Percentiles rank a stretch among this genome's conserved stretches.
These are phyloP conservation scores for Peromyscus nudipes DNA, from an alignment of 2,797 vertebrate species.

Conservation along the genomic window DNA sequence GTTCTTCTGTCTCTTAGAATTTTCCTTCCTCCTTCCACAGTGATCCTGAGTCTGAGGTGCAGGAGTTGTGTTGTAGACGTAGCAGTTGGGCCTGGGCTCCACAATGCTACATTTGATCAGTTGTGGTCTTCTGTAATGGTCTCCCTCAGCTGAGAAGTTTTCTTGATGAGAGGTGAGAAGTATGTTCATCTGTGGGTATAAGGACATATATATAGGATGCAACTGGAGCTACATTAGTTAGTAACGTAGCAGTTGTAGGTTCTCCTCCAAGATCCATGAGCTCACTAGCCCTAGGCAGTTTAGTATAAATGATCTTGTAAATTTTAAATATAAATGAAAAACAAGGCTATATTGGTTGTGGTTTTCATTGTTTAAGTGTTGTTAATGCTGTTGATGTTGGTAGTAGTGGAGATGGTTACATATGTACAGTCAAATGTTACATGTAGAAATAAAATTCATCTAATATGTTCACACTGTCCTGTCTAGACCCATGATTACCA, in stretches of 20 bases:
- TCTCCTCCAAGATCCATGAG: background rate
- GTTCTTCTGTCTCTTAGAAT: background rate
- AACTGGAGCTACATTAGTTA: too few species aligned
- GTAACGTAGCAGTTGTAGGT: background rate
- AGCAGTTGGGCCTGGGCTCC: background rate
- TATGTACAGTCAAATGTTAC: background rate
- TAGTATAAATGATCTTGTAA: background rate
- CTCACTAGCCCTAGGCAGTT: background rate
- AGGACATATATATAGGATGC: background rate
- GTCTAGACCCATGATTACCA: background rate
- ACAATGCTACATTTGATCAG: background rate
- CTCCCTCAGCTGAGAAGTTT: background rate
- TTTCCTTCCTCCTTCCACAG: background rate
- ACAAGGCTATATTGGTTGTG: background rate
- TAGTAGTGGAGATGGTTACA: too few species aligned
- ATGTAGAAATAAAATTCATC: background rate
- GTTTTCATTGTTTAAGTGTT: background rate
- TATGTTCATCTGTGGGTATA: background rate
- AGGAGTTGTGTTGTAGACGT: background rate
- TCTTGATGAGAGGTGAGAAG: background rate
- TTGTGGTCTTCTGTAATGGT: background rate
- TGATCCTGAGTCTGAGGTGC: too few species aligned
- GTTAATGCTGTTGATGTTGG: background rate
- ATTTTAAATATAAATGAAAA: slow-evolving; percentile 15
- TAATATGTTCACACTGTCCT: background rate